phyloP scores from a whole-genome alignment of 2,888 invertebrate species.

The Cephus nigrinus region DNA sequence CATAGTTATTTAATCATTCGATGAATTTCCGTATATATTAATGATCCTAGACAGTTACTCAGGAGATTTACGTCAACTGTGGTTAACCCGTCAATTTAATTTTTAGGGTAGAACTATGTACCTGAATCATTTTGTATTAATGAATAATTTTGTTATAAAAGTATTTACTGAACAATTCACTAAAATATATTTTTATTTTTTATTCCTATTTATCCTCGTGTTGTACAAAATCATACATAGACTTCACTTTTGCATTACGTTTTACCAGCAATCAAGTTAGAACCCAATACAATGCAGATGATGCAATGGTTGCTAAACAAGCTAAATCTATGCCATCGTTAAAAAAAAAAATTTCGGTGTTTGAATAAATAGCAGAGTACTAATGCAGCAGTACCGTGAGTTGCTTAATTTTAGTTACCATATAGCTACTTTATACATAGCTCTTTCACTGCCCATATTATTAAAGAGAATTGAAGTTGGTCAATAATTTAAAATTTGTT shows the following conservation, averaged over 20 bases:
- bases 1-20: not conserved
- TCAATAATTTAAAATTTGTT: not conserved
- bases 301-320: not conserved
- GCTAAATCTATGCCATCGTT: not conserved
- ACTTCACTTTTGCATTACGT: not conserved
- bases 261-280: not conserved
- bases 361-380: not conserved
- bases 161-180: not conserved
- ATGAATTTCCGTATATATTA: not conserved
- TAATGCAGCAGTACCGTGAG: not conserved
- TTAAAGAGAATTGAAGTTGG: not conserved
- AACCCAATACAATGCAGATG: not conserved
- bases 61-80: too few relatives aligned
- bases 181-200: not conserved
- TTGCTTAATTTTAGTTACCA: not conserved
- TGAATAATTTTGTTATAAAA: not conserved
- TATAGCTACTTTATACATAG: not conserved
- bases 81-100: not conserved
- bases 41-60: not conserved
- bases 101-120: not conserved
- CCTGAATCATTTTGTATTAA: not conserved
- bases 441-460: not conserved
- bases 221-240: not conserved
- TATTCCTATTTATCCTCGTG: not conserved
- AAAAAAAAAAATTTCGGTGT: not conserved